A percentile compares a stretch with the other conserved stretches of the same genome.
Evolutionary conservation across 2,797 vertebrate species (phyloP).

Genomic region (Smutsia gigantea): DNA sequence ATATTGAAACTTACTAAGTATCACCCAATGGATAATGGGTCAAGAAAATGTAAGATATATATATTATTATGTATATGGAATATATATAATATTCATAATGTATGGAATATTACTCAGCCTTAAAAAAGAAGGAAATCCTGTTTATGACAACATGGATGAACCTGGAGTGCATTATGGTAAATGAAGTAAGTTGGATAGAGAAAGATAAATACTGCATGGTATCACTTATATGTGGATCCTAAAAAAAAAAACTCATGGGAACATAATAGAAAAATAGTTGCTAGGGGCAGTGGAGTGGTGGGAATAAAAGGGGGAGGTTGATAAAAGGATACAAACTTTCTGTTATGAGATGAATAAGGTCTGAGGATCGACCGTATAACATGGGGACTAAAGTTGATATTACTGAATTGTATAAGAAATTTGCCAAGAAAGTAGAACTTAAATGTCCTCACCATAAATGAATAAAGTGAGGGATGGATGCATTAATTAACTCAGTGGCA

Average conservation of each 20-base stretch:
- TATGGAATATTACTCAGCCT: background rate
- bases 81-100: too few relatives aligned
- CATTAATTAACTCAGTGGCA: background rate
- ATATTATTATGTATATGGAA: too few relatives aligned
- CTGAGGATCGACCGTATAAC: background rate
- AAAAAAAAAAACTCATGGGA: background rate
- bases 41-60: background rate
- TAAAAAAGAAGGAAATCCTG: background rate
- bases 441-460: background rate
- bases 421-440: background rate
- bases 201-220: background rate
- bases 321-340: background rate
- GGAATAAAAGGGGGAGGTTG: background rate
- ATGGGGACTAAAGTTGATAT: background rate
- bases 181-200: background rate
- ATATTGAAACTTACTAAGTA: background rate
- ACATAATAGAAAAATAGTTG: background rate
- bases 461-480: background rate
- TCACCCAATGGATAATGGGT: background rate
- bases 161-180: background rate
- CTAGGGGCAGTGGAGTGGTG: background rate
- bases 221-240: background rate
- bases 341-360: background rate
- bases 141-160: background rate
- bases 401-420: background rate